Evolutionary conservation across 2,888 invertebrate species (phyloP), one percentile per base, ranked within the genome.

Genomic region (Coecobrya sp.): DNA sequence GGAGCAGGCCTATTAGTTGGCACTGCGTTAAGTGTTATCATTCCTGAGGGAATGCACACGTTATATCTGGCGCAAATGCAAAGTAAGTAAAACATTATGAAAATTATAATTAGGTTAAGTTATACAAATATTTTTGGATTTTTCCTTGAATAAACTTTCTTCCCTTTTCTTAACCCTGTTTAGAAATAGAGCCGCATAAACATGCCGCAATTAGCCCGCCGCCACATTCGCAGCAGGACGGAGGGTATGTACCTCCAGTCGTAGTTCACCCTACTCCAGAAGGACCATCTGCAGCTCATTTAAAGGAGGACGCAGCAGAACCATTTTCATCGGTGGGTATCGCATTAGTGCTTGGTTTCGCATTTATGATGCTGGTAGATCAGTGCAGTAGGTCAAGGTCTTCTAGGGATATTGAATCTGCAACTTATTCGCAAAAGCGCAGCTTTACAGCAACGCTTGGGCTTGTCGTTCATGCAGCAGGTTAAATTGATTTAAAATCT

Each of bases 1-100:
- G 99, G 99, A 86, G 99, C 99, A 8, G 99, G 99, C 0, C 96
- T 99, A 8, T 96, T 99, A 0, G 99, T 99, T 0, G 99, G 99
- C 0, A 99, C 99, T 42, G 99, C 99, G 0, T 96, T 99, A 49
- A 98, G 99, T 5, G 99, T 99, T 0, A 99, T 99, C 88, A 99
- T 99, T 95, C 99, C 99, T 0, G 99, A 99, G 96, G 99, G 99
- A 7, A 98, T 99, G n/a, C 97, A 99, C 92, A 97, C 98, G 0
- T 95, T 98, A 82, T 97, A 96, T 92, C 95, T 95, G 30, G 95
- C 95, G 11, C 93, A 94, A 85, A 86, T 94, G 10, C 94, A 95
- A 90, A 93, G 95, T 95, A 94, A 89, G 73, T n/a, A 55, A 27
- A 81, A 25, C 76, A 73, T 70, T 70, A 76, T 25, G 16, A 49